Evolutionary conservation across 2,888 invertebrate genomes (phyloP).

Genomic region (Tuta absoluta): DNA sequence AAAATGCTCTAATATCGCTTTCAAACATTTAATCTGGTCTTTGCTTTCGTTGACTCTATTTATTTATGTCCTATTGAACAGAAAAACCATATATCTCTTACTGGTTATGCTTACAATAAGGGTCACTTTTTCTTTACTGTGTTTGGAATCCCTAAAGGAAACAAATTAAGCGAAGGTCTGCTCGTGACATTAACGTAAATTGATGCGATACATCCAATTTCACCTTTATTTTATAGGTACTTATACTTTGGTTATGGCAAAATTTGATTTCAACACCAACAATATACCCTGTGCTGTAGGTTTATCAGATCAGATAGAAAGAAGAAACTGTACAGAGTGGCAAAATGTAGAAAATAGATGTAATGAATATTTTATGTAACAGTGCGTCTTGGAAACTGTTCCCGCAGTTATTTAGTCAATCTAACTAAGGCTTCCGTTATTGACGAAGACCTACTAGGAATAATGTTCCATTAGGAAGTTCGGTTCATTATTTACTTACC

Average conservation of each 20-base stretch:
- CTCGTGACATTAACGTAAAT: slow-evolving; percentile 16
- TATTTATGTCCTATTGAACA: no score
- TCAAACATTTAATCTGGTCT: no score
- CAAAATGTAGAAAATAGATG: neutral
- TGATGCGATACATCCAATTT: slow-evolving; percentile 5
- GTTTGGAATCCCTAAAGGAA: slow-evolving; percentile 34
- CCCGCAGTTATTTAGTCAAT: neutral
- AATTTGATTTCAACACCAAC: neutral
- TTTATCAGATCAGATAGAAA: neutral
- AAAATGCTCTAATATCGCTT: no score
- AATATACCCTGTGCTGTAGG: neutral
- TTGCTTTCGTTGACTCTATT: no score
- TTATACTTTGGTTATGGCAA: neutral
- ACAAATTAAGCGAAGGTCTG: slow-evolving; percentile 35
- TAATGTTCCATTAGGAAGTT: neutral
- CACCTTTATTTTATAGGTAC: neutral
- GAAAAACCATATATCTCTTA: no score
- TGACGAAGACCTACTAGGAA: neutral
- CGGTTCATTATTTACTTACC: no score
- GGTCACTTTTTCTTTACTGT: no score
- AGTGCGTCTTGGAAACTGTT: neutral
- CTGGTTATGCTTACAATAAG: no score
- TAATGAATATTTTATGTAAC: slow-evolving; percentile 15
- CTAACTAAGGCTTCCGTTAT: neutral
- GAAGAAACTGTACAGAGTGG: neutral